Conservation (phyloP, 1,140 invertebrate species). For the Apis florea region DNA sequence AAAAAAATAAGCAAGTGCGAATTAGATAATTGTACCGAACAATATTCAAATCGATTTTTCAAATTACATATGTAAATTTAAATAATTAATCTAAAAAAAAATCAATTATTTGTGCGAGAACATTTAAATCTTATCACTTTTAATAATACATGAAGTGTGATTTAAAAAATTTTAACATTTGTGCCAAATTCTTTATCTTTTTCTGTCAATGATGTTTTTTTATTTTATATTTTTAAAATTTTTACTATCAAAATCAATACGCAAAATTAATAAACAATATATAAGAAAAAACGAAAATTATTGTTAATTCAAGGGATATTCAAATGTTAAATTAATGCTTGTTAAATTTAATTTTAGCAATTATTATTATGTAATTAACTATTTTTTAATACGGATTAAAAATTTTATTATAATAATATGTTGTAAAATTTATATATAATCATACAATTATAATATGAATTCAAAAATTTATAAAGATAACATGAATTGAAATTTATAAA, state of each 20-base stretch:
- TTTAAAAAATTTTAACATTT: background rate
- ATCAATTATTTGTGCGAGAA: background rate
- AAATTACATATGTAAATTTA: background rate
- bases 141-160: background rate
- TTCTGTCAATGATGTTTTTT: background rate
- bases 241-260: no score
- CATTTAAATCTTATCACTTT: background rate
- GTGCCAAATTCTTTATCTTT: background rate
- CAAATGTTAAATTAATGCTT: background rate
- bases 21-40: background rate
- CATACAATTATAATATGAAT: background rate
- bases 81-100: background rate
- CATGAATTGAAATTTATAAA: background rate
- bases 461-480: background rate
- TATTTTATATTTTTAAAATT: no score
- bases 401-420: no score
- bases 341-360: background rate
- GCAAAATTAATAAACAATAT: no score
- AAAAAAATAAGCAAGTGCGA: slow-evolving; percentile 11
- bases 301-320: background rate
- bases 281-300: no score
- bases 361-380: background rate
- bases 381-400: background rate
- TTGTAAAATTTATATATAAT: background rate
- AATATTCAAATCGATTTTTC: background rate